Evolutionary conservation across 2,113 vertebrate species (phyloP).

Genomic region (Ceyx cyanopectus): DNA sequence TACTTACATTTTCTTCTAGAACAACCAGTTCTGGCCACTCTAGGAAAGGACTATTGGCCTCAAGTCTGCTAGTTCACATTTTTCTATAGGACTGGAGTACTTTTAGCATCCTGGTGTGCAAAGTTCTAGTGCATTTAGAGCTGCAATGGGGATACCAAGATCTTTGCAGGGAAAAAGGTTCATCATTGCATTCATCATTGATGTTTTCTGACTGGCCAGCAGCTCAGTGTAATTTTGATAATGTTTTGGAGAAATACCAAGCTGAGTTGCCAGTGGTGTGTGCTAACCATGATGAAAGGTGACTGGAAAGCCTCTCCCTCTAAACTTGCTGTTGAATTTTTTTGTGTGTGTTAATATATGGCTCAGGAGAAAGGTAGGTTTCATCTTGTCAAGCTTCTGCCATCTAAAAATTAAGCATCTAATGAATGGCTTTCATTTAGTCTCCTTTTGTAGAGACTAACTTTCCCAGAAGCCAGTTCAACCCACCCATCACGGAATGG

Average conservation of each 20-base stretch:
- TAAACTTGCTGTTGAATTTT: rapidly evolving
- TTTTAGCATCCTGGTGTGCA: not conserved
- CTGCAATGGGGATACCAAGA: not conserved
- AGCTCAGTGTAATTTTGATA: not conserved
- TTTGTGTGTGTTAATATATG: rapidly evolving
- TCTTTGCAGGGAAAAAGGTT: not conserved
- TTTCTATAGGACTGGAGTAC: not conserved
- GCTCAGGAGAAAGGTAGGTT: rapidly evolving
- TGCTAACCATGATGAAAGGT: not conserved
- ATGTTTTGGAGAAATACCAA: not conserved
- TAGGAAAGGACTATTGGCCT: not conserved
- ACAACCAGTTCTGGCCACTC: not conserved
- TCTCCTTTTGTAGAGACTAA: not conserved
- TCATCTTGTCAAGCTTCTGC: not conserved
- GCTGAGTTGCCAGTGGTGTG: rapidly evolving
- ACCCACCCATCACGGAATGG: not conserved
- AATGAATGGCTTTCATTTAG: not conserved
- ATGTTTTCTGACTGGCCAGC: not conserved
- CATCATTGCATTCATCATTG: not conserved
- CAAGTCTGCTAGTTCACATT: not conserved
- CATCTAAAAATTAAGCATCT: not conserved
- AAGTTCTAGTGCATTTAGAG: not conserved
- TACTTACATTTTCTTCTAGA: not conserved
- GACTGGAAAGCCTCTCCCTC: not conserved
- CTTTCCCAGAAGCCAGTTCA: not conserved